Base-by-base conservation (phyloP, 2,888 invertebrate genomes). In the Leptothorax acervorum region DNA sequence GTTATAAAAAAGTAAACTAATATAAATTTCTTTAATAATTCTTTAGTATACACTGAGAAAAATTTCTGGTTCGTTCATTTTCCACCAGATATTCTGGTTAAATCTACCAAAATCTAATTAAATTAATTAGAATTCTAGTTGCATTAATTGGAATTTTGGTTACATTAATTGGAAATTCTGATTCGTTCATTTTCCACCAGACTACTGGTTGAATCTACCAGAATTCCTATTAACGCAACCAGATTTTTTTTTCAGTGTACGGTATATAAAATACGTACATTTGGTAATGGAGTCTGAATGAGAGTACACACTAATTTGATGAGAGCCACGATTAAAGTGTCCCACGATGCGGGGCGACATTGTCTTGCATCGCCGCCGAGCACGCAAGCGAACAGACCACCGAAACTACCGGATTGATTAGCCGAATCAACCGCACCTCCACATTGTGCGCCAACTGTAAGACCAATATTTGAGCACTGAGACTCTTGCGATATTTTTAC, bases 361-460 rank as follows among this genome's bases (percentile, higher is more conserved):
- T 96, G 96, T 90, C 96, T 96, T 18, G 96, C 95, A 90, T 96
- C 96, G 0, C 96, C 96, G 0, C 97, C 96, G 71, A 97, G 95
- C 11, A 97, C 96, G 84, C 96, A 97, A 2, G 97, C 97, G 95
- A 98, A 97, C 88, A 98, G 95, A 83, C 97, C 97, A 90, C 97
- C 97, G 88, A 97, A 97, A 78, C 96, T 96, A 88, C 96, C 96
- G 45, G 96, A 95, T 82, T 96, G 95, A 84, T 95, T 95, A 90
- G 95, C 92, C 90, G 93, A 91, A 94, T 95, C 93, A 90, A 94
- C 91, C 91, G 94, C 93, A 11, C 94, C 94, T n/a, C 93, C 94
- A 53, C 95, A 95, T 75, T 94, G 93, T 57, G 93, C 94, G n/a
- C 94, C 94, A 71, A 93, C 94, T 94, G 11, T 73, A 23, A 42